Evolutionary conservation across 1,140 invertebrate species (phyloP).

Genomic region (Polypedilum pembai): DNA sequence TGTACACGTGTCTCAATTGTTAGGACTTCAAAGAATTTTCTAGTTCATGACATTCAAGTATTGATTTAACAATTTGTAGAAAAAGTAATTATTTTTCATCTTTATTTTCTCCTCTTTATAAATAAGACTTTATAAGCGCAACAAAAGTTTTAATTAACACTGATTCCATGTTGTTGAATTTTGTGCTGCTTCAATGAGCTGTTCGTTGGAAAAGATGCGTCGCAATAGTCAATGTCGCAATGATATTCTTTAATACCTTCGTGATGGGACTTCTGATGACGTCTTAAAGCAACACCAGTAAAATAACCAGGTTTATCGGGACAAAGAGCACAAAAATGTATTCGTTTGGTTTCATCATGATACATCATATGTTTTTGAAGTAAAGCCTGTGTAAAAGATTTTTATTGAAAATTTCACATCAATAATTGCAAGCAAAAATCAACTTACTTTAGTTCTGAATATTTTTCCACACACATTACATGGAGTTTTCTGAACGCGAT

Average conservation of each 20-base stretch:
- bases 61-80: too few species aligned
- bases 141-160: neutral
- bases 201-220: neutral
- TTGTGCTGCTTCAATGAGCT: neutral
- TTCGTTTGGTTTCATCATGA: neutral
- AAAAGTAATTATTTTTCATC: neutral
- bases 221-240: neutral
- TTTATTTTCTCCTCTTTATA: neutral
- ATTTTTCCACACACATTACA: neutral
- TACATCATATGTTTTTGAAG: conserved; percentile 22
- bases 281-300: neutral
- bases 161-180: neutral
- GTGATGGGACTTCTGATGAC: conserved; percentile 20
- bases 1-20: too few species aligned
- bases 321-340: neutral
- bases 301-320: neutral
- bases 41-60: too few species aligned
- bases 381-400: neutral
- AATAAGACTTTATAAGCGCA: too few species aligned
- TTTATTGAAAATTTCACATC: neutral
- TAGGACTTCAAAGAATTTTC: too few species aligned
- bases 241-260: neutral
- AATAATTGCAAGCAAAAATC: neutral
- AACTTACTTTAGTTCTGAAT: neutral
- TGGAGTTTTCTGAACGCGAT: neutral